phyloP scores from a whole-genome alignment of 2,797 vertebrate genomes.

The Strix occidentalis region DNA sequence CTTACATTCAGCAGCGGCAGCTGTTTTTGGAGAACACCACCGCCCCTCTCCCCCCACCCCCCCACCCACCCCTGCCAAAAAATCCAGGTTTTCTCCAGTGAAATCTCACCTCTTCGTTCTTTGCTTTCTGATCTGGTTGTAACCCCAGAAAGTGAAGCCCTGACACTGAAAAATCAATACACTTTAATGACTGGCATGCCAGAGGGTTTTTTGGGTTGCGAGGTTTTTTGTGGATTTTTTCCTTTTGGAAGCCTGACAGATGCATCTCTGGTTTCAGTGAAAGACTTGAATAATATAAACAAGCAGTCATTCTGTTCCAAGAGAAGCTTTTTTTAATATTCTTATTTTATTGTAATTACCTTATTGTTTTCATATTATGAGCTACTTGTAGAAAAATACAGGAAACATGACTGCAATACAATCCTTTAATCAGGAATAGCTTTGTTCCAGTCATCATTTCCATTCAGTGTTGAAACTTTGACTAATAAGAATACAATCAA shows the following conservation, averaged over 20 bases:
- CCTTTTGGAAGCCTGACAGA: conserved; percentile 38
- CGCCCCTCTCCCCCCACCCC: neutral
- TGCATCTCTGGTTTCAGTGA: conserved; percentile 71
- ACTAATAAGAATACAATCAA: conserved; percentile 8
- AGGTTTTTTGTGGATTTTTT: neutral
- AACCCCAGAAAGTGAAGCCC: conserved; percentile 35
- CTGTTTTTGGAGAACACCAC: neutral
- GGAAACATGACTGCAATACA: conserved; percentile 74
- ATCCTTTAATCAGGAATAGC: conserved; percentile 57
- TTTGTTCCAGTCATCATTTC: conserved; percentile 66
- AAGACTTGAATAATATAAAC: conserved; percentile 54
- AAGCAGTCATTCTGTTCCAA: conserved; percentile 63
- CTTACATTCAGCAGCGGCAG: neutral
- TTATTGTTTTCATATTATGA: conserved; percentile 77
- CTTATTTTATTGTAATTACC: conserved; percentile 72
- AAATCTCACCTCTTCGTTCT: conserved; percentile 17
- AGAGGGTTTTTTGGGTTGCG: neutral
- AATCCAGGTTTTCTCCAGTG: neutral
- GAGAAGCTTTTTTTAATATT: conserved; percentile 66
- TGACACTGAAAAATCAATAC: conserved; percentile 15
- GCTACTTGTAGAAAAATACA: conserved; percentile 78
- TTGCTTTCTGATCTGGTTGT: conserved; percentile 15
- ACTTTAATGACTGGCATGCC: neutral
- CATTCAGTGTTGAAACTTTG: conserved; percentile 42
- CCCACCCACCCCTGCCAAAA: neutral